Evolutionary conservation across 30 jellyfish, hydroid and myxozoan species (phyloP), one percentile per base, ranked within the genome.

Genomic region (Nemopilema nomurai): DNA sequence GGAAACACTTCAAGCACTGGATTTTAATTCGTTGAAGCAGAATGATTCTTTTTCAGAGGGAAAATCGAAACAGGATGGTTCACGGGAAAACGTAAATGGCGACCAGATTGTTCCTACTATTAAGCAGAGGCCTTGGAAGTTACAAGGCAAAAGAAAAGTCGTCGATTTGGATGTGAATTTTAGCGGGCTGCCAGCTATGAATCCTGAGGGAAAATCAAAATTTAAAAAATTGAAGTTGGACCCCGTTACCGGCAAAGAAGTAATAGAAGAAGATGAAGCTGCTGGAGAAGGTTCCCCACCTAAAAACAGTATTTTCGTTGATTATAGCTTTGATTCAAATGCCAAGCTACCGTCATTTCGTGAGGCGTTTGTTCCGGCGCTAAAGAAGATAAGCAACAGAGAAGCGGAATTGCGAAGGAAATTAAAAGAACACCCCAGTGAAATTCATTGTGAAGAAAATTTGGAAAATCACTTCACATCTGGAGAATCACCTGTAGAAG

Each of bases 271-370:
- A 1, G 92, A 83, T 0, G 86, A 71, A 18, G 22, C 77, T 0
- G 75, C 25, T 0, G 80, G 80, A 27, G 83, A 73, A 18, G 27
- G 18, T 23, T 62, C 31, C 18, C 92, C 92, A 17, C 92, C 92
- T 8, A 83, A 66, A 26, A 62, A 83, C 84, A 68, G 92, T 57
- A 28, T 41, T 17, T 64, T 73, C 33, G 92, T 62, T 22, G 92
- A 83, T 51, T 83, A 83, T 79, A 62, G 80, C 31, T 83, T 83
- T 73, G 92, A 70, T 24, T 33, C 87, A 0, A 49, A 57, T 1
- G 92, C 92, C 6, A 78, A 86, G 51, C 82, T 83, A 73, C 92
- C 92, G 64, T 83, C 92, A 41, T 83, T 83, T 30, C 79, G 92
- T 20, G 92, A 83, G 31, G 92, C 92, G 51, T 83, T 83, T 63